Percentiles rank a stretch among this genome's conserved stretches.
Conservation (phyloP, 2,797 vertebrate species). For the Calcarius lapponicus region DNA sequence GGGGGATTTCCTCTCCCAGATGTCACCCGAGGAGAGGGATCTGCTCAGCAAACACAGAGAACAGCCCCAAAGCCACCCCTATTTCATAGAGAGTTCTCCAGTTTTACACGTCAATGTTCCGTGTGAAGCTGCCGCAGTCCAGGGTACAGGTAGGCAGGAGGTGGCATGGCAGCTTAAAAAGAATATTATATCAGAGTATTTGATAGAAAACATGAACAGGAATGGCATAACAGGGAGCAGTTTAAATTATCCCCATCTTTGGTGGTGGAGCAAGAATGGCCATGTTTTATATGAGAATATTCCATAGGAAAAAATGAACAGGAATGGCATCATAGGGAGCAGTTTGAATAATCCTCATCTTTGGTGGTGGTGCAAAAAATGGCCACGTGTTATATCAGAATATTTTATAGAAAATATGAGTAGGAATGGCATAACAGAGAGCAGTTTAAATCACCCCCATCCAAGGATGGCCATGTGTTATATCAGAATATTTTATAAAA, state of each 20-base stretch:
- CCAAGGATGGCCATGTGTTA: too few species aligned
- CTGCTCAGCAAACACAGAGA: background rate
- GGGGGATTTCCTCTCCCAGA: background rate
- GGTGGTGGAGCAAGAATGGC: background rate
- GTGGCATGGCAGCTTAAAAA: accelerated
- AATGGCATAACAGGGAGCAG: background rate
- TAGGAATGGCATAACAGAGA: too few species aligned
- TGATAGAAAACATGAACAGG: accelerated
- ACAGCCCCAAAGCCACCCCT: background rate
- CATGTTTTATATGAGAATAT: background rate
- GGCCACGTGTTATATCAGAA: too few species aligned
- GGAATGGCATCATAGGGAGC: too few species aligned
- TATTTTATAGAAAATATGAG: too few species aligned
- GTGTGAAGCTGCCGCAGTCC: background rate
- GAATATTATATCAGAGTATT: background rate
- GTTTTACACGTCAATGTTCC: background rate
- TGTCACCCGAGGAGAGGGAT: background rate
- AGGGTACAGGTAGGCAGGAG: background rate
- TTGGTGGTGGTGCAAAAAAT: too few species aligned
- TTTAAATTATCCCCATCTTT: background rate
- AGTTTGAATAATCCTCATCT: background rate
- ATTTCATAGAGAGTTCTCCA: background rate
- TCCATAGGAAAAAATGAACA: background rate
- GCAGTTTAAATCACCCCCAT: background rate
- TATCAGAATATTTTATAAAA: too few species aligned